phyloP scores from a whole-genome alignment of 1,140 invertebrate genomes.

The Atopsyche davidsoni region DNA sequence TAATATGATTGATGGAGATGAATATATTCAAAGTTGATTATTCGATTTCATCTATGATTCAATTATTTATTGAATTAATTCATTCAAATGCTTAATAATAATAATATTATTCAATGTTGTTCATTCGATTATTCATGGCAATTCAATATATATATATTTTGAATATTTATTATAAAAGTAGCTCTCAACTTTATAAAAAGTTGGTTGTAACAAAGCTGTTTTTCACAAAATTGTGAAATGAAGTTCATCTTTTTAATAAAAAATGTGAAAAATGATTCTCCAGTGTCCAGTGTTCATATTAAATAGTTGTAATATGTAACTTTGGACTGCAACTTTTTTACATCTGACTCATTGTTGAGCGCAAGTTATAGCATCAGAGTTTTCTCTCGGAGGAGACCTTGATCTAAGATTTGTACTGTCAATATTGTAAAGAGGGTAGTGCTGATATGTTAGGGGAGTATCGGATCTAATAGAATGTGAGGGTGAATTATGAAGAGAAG shows the following conservation, averaged over 20 bases:
- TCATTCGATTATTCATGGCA: not conserved
- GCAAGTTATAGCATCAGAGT: no score
- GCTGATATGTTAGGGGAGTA: slow-evolving; percentile 1
- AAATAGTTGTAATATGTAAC: not conserved
- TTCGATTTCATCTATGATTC: not conserved
- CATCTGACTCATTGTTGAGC: not conserved
- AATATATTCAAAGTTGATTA: slow-evolving; percentile 3
- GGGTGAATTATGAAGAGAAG: not conserved
- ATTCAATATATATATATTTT: not conserved
- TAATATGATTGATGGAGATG: not conserved
- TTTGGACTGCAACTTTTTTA: not conserved
- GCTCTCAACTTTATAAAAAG: no score
- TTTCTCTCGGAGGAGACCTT: no score
- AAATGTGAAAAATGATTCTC: slow-evolving; percentile 1
- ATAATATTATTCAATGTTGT: not conserved
- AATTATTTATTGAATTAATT: slow-evolving; percentile 16
- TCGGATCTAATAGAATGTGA: not conserved
- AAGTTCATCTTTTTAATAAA: slow-evolving; percentile 5
- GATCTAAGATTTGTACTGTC: no score
- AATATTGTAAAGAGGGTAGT: not conserved
- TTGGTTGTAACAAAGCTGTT: no score
- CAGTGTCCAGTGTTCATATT: not conserved
- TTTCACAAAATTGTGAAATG: no score
- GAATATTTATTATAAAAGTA: not conserved
- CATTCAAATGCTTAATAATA: not conserved